Percentiles rank a stretch among this genome's conserved stretches.
These are phyloP conservation scores for Cephalopachus bancanus DNA, from an alignment of 2,797 vertebrate species.

Conservation along the genomic window DNA sequence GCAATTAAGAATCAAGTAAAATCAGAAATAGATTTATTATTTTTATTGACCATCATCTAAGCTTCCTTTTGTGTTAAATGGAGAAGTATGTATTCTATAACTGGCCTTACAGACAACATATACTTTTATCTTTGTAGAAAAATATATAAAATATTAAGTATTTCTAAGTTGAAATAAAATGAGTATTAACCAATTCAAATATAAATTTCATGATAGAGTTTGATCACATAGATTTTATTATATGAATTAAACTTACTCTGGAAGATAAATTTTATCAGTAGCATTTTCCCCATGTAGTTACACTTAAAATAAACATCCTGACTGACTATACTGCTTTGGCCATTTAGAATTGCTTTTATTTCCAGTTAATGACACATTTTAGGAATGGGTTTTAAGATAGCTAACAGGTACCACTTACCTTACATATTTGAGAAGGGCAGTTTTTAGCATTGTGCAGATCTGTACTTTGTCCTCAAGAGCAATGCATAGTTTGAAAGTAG, in stretches of 20 bases:
- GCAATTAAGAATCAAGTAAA: not conserved
- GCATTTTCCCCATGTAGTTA: not conserved
- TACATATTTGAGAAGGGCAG: not conserved
- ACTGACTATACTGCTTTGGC: not conserved
- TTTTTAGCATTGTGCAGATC: not conserved
- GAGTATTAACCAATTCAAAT: not conserved
- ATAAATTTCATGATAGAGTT: not conserved
- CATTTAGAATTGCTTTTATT: constrained; percentile 28
- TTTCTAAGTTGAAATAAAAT: constrained; percentile 36
- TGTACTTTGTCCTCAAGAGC: not conserved
- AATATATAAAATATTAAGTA: not conserved
- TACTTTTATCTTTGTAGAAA: constrained; percentile 21
- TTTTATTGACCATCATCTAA: not conserved
- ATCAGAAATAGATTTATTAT: not conserved
- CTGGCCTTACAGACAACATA: not conserved
- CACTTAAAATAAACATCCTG: not conserved
- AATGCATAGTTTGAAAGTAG: not conserved
- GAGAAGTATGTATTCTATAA: not conserved
- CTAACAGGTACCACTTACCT: not conserved
- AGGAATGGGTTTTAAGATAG: not conserved
- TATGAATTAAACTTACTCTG: not conserved
- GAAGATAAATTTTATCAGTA: not conserved
- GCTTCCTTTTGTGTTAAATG: constrained; percentile 7
- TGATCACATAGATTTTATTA: not conserved
- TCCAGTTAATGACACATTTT: constrained; percentile 10